phyloP scores from a whole-genome alignment of 2,797 vertebrate species.

The Synanceia verrucosa region DNA sequence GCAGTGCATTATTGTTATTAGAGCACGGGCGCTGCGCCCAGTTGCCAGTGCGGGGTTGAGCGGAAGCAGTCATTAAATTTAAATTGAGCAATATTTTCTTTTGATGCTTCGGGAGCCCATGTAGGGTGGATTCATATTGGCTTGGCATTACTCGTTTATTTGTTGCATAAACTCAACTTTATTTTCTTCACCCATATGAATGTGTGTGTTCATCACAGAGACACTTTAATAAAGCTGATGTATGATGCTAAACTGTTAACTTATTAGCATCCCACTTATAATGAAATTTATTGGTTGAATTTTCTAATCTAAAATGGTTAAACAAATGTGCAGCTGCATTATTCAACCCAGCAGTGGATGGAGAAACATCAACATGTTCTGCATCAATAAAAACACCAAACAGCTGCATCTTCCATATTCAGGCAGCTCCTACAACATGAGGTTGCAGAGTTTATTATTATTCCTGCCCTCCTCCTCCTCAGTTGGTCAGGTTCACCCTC shows the following conservation, averaged over 20 bases:
- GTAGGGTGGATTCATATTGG: conserved; percentile 70
- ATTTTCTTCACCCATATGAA: conserved; percentile 65
- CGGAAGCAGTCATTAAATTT: conserved; percentile 82
- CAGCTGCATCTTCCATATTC: conserved; percentile 19
- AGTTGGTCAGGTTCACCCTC: conserved; percentile 38
- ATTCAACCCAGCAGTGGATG: conserved; percentile 1
- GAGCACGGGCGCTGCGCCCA: conserved; percentile 70
- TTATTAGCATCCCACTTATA: conserved; percentile 66
- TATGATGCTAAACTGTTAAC: conserved; percentile 65
- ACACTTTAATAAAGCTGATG: conserved; percentile 66
- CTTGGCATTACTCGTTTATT: conserved; percentile 73
- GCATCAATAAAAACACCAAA: conserved; percentile 9
- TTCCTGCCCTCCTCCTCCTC: conserved; percentile 33
- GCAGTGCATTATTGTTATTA: conserved; percentile 83
- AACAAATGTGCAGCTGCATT: conserved; percentile 43
- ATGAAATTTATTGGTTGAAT: conserved; percentile 56
- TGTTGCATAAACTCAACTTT: conserved; percentile 74
- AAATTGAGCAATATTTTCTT: conserved; percentile 85
- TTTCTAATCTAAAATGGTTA: conserved; percentile 47
- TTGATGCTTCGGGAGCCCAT: conserved; percentile 69
- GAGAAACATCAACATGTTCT: conserved; percentile 12
- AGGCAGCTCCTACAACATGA: conserved; percentile 15
- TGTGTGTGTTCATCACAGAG: conserved; percentile 49
- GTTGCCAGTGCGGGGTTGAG: conserved; percentile 65
- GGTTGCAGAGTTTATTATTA: conserved; percentile 23